Evolutionary conservation across 2,113 vertebrate species (phyloP).

Genomic region (Nothoprocta pentlandii): DNA sequence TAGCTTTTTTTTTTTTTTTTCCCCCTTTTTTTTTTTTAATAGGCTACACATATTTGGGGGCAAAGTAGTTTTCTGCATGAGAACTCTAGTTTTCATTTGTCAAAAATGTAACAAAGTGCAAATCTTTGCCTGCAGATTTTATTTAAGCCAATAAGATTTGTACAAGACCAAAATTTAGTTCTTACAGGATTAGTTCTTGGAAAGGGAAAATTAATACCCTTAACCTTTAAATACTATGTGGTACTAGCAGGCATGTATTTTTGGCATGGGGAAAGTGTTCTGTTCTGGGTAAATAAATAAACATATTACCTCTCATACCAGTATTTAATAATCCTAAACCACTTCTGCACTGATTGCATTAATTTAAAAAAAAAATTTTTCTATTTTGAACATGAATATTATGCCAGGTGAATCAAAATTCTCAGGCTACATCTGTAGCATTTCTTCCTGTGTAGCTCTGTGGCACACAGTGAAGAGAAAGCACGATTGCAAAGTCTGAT

Average conservation of each 20-base stretch:
- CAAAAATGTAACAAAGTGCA: background rate
- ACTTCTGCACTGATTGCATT: background rate
- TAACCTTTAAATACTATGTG: background rate
- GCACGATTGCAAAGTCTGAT: background rate
- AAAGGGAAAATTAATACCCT: background rate
- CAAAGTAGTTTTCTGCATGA: background rate
- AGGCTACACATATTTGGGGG: background rate
- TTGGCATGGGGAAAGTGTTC: background rate
- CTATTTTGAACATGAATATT: background rate
- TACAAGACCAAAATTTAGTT: background rate
- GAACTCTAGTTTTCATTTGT: background rate
- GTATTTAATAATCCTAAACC: background rate
- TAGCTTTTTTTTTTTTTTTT: background rate
- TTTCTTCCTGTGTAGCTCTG: background rate
- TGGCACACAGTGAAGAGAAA: background rate
- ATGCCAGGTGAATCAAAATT: background rate
- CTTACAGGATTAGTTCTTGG: background rate
- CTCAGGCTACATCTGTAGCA: background rate
- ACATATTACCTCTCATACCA: background rate
- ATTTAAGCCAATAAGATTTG: background rate
- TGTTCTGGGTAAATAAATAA: conserved; percentile 1
- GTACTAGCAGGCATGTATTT: background rate
- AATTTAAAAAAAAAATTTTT: background rate
- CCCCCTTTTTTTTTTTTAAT: background rate
- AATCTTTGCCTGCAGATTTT: background rate